A percentile compares a stretch with the other conserved stretches of the same genome.
Conservation (phyloP, 2,797 vertebrate species). For the Acipenser ruthenus region DNA sequence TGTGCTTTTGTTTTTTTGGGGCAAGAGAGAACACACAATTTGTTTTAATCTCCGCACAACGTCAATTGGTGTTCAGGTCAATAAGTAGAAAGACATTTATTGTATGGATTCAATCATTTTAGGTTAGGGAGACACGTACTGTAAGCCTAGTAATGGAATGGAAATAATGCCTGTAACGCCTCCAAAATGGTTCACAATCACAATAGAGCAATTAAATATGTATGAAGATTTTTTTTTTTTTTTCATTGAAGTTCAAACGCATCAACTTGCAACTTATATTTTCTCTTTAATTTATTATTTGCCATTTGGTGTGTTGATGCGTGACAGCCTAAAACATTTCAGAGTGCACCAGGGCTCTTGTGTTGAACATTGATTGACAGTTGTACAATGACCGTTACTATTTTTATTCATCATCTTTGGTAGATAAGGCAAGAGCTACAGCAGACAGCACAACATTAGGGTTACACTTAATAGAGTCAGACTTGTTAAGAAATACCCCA, state of each 20-base stretch:
- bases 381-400: slow-evolving; percentile 31
- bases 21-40: slow-evolving; percentile 22
- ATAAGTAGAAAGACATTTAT: slow-evolving; percentile 49
- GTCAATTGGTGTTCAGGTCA: slow-evolving; percentile 58
- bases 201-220: slow-evolving; percentile 61
- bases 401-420: slow-evolving; percentile 41
- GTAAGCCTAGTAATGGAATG: slow-evolving; percentile 56
- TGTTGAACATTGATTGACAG: slow-evolving; percentile 27
- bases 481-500: slow-evolving; percentile 29
- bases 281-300: slow-evolving; percentile 58
- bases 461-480: slow-evolving; percentile 24
- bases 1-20: too few relatives aligned
- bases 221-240: slow-evolving; percentile 53
- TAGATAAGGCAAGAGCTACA: slow-evolving; percentile 19
- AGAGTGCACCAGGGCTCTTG: slow-evolving; percentile 3
- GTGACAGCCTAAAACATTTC: slow-evolving; percentile 27
- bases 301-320: slow-evolving; percentile 36
- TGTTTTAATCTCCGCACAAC: slow-evolving; percentile 50
- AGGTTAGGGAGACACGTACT: slow-evolving; percentile 47
- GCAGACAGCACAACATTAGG: slow-evolving; percentile 21
- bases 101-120: slow-evolving; percentile 59
- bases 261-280: slow-evolving; percentile 45
- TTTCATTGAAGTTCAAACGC: slow-evolving; percentile 58
- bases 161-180: slow-evolving; percentile 57
- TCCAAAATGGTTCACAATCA: slow-evolving; percentile 50